Evolutionary conservation across 2,888 invertebrate genomes (phyloP).

Genomic region (Diaprepes abbreviatus): DNA sequence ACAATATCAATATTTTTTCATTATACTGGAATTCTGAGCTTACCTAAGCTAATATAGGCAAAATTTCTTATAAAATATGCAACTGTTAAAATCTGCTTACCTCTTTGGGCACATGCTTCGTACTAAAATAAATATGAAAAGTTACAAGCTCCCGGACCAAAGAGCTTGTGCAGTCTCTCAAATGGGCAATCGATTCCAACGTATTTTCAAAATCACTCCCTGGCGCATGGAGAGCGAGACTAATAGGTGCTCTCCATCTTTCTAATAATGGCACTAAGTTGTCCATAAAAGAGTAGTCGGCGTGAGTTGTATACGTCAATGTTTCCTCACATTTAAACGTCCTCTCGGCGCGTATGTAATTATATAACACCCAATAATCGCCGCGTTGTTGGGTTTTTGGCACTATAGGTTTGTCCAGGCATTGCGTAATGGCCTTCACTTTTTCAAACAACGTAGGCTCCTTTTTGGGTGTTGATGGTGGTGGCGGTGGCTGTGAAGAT

Average conservation of each 20-base stretch:
- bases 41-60: no score
- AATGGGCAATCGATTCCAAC: conserved; percentile 83
- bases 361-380: conserved; percentile 88
- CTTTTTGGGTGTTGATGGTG: conserved; percentile 16
- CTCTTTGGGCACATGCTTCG: conserved; percentile 85
- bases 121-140: conserved; percentile 91
- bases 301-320: conserved; percentile 93
- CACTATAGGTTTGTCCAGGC: conserved; percentile 63
- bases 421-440: conserved; percentile 62
- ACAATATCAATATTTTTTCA: no score
- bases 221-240: conserved; percentile 89
- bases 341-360: conserved; percentile 82
- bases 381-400: conserved; percentile 66
- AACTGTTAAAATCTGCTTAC: conserved; percentile 61
- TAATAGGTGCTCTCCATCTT: conserved; percentile 90
- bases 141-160: conserved; percentile 85
- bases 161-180: conserved; percentile 81
- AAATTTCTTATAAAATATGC: no score
- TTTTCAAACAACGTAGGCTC: conserved; percentile 53
- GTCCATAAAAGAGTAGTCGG: conserved; percentile 91
- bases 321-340: conserved; percentile 83
- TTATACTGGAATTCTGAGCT: no score
- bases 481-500: conserved; percentile 1
- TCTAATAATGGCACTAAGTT: conserved; percentile 88
- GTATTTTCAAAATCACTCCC: conserved; percentile 86